Evolutionary conservation across 2,113 vertebrate genomes (phyloP).

Genomic region (Zeus faber): DNA sequence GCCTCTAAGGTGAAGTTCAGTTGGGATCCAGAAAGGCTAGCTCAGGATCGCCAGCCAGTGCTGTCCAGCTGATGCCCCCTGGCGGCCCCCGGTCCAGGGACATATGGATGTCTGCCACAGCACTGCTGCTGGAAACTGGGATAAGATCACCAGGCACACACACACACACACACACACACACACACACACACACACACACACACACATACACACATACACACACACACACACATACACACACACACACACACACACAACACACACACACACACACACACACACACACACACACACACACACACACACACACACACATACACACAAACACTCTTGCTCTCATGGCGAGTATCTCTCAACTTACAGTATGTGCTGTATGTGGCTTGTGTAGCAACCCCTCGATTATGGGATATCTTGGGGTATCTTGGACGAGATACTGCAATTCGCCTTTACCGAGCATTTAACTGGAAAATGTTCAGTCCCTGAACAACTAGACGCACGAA

Average conservation of each 20-base stretch:
- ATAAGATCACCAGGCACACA: slow-evolving; percentile 1
- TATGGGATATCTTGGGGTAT: too few relatives aligned
- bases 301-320: not conserved
- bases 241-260: not conserved
- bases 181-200: too few relatives aligned
- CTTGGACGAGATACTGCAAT: too few relatives aligned
- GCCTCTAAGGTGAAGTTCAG: slow-evolving; percentile 7
- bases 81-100: slow-evolving; percentile 16
- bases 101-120: slow-evolving; percentile 7
- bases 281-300: not conserved
- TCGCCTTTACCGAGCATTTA: too few relatives aligned
- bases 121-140: slow-evolving; percentile 34
- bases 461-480: too few relatives aligned
- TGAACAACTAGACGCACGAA: too few relatives aligned
- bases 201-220: not conserved
- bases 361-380: too few relatives aligned
- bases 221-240: not conserved
- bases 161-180: not conserved
- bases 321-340: not conserved
- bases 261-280: not conserved
- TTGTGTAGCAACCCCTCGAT: too few relatives aligned
- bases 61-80: slow-evolving; percentile 50
- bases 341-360: too few relatives aligned
- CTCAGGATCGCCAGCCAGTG: slow-evolving; percentile 32
- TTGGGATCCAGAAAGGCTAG: slow-evolving; percentile 26